These are phyloP conservation scores for Muscicapa comitata DNA, from an alignment of 2,797 vertebrate genomes.

Conservation along the genomic window DNA sequence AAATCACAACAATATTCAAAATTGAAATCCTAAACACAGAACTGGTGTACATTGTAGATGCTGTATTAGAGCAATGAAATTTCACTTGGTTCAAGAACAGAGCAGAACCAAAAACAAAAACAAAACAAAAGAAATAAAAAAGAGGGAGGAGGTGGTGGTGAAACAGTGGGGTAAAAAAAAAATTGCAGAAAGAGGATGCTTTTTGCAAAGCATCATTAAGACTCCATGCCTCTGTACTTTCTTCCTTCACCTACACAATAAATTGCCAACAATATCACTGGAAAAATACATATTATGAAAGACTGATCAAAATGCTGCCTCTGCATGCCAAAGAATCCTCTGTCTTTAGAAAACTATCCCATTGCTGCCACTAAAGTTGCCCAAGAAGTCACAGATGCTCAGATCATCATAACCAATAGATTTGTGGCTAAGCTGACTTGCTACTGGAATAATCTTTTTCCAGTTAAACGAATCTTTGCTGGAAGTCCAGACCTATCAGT, in stretches of 20 bases:
- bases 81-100: neutral
- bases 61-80: neutral
- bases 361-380: neutral
- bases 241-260: neutral
- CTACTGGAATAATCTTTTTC: neutral
- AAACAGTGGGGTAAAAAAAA: neutral
- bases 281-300: neutral
- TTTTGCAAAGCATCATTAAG: neutral
- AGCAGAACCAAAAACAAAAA: neutral
- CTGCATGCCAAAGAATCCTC: neutral
- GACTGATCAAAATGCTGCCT: neutral
- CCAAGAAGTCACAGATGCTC: neutral
- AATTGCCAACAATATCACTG: neutral
- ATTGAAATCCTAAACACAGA: neutral
- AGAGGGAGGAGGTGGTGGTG: no score
- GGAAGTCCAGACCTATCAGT: neutral
- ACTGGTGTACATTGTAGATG: accelerated
- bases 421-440: neutral
- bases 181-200: neutral
- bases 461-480: neutral
- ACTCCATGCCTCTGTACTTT: neutral
- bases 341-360: neutral
- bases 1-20: neutral
- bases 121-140: no score
- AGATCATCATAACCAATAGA: neutral